Evolutionary conservation across 2,113 vertebrate species (phyloP).

Genomic region (Rhea americana): DNA sequence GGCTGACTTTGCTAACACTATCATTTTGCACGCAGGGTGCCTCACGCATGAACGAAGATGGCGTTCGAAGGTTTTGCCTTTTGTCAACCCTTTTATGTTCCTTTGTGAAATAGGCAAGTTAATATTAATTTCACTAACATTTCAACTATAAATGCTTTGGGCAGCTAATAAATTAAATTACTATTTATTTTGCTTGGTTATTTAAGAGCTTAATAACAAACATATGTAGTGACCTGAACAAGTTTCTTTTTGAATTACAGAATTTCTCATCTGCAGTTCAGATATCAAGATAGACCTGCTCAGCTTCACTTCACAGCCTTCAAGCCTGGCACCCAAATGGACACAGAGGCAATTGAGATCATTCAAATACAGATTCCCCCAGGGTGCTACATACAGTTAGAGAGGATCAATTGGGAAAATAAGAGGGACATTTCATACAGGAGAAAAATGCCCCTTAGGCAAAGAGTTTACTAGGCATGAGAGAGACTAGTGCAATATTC

Average conservation of each 20-base stretch:
- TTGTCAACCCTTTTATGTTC: background rate
- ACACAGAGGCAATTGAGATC: background rate
- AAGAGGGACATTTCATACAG: slow-evolving; percentile 10
- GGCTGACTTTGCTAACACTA: slow-evolving; percentile 38
- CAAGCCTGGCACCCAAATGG: slow-evolving; percentile 20
- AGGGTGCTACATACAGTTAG: background rate
- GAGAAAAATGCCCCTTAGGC: slow-evolving; percentile 32
- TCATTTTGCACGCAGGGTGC: slow-evolving; percentile 34
- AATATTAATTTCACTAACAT: slow-evolving; percentile 60
- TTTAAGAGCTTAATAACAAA: slow-evolving; percentile 55
- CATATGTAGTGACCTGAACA: slow-evolving; percentile 5
- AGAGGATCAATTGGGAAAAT: slow-evolving; percentile 32
- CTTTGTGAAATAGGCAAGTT: slow-evolving; percentile 29
- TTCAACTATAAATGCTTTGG: slow-evolving; percentile 45
- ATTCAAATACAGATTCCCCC: background rate
- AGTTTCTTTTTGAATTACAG: slow-evolving; percentile 47
- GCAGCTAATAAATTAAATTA: slow-evolving; percentile 65
- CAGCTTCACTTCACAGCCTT: slow-evolving; percentile 19
- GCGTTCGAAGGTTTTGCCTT: slow-evolving; percentile 18
- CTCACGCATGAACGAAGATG: slow-evolving; percentile 35
- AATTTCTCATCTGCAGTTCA: slow-evolving; percentile 64
- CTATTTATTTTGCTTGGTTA: slow-evolving; percentile 63
- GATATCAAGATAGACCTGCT: slow-evolving; percentile 29
- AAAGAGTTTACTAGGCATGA: background rate
- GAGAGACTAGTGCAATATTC: background rate